Percentiles rank a stretch among this genome's conserved stretches.
These are phyloP conservation scores for Epsilonema sp. DNA, from an alignment of 2,888 invertebrate species.

Conservation along the genomic window DNA sequence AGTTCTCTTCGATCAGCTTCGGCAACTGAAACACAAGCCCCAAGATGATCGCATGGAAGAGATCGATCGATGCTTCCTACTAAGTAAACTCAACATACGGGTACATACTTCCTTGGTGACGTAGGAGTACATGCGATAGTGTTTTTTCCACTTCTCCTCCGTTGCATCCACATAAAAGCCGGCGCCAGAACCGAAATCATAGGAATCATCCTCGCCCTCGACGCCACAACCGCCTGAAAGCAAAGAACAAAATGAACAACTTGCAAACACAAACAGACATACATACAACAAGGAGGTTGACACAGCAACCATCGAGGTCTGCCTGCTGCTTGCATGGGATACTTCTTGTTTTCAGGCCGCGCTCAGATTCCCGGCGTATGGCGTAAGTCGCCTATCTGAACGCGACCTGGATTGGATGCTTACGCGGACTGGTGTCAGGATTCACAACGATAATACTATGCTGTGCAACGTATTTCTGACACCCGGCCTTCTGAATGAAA, in stretches of 20 bases:
- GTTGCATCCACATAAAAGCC: conserved; percentile 87
- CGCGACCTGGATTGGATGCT: background rate
- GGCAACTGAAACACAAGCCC: conserved; percentile 42
- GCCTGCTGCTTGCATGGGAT: no score
- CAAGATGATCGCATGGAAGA: no score
- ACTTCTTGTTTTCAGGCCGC: no score
- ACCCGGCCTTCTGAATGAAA: conserved; percentile 83
- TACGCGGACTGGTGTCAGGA: conserved; percentile 79
- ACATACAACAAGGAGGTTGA: no score
- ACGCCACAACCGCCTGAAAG: conserved; percentile 53
- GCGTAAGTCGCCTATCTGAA: no score
- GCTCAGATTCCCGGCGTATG: no score
- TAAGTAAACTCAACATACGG: background rate
- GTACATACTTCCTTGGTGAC: conserved; percentile 37
- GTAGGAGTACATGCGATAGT: conserved; percentile 88
- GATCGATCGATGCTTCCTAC: no score
- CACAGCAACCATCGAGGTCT: no score
- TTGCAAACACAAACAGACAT: no score
- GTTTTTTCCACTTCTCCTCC: conserved; percentile 65
- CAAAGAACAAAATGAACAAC: no score
- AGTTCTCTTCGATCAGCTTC: conserved; percentile 50
- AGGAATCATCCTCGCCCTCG: conserved; percentile 69
- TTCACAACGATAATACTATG: conserved; percentile 66
- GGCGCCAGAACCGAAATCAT: conserved; percentile 85
- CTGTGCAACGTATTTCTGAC: conserved; percentile 69